A percentile compares a stretch with the other conserved stretches of the same genome.
These are phyloP conservation scores for Coracopsis vasa DNA, from an alignment of 2,113 vertebrate species.

Conservation along the genomic window DNA sequence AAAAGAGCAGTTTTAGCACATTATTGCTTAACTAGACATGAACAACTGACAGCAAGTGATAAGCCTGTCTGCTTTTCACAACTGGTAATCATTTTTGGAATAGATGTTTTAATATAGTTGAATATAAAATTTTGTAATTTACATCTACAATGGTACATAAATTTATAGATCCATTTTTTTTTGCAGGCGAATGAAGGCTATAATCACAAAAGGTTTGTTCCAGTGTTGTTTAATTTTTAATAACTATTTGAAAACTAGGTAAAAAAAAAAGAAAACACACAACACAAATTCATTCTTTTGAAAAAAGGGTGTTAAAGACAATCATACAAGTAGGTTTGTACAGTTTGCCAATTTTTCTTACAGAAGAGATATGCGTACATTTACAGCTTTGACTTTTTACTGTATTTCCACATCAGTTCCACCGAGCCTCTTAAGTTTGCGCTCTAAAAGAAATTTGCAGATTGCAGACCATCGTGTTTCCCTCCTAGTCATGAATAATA, in stretches of 20 bases:
- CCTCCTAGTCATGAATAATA: constrained; percentile 64
- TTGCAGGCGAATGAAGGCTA: constrained; percentile 74
- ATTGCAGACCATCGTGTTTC: constrained; percentile 62
- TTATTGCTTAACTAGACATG: constrained; percentile 93
- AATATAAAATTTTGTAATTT: constrained; percentile 88
- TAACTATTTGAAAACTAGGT: constrained; percentile 76
- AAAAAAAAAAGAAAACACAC: not conserved
- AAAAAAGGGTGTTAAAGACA: constrained; percentile 70
- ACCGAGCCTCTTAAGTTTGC: constrained; percentile 30
- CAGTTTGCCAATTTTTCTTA: not conserved
- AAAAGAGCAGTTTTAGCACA: constrained; percentile 90
- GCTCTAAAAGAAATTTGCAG: constrained; percentile 67
- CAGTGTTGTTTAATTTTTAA: constrained; percentile 82
- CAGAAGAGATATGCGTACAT: not conserved
- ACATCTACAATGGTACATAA: constrained; percentile 84
- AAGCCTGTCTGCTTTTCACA: constrained; percentile 95
- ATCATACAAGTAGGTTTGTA: constrained; percentile 63
- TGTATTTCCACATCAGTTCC: constrained; percentile 50
- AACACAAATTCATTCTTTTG: constrained; percentile 70
- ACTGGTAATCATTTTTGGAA: constrained; percentile 89
- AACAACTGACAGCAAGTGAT: constrained; percentile 99
- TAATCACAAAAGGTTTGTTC: constrained; percentile 79
- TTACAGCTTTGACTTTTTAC: constrained; percentile 17
- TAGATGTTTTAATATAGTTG: constrained; percentile 87
- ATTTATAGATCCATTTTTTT: constrained; percentile 84